Conservation (phyloP, 2,113 vertebrate genomes). For the Callionymus lyra region DNA sequence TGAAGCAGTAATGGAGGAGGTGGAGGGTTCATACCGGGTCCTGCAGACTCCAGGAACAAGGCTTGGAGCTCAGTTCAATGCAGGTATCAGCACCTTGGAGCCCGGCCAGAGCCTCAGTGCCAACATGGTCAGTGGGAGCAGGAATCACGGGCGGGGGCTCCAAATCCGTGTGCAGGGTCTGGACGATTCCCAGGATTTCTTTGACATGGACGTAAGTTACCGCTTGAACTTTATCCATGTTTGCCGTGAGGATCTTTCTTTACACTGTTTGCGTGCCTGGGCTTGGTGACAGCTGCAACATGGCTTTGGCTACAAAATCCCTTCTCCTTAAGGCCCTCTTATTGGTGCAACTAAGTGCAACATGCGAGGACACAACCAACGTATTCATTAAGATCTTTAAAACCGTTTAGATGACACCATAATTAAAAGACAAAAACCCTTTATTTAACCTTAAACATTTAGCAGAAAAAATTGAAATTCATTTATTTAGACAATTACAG, state of each 20-base stretch:
- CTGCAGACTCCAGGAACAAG: slow-evolving; percentile 83
- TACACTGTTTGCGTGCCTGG: slow-evolving; percentile 19
- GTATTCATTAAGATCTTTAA: no score
- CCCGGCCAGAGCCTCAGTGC: slow-evolving; percentile 69
- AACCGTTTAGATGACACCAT: no score
- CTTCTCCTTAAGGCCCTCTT: slow-evolving; percentile 52
- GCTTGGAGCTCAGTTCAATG: slow-evolving; percentile 70
- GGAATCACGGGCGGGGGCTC: slow-evolving; percentile 42
- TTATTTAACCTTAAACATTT: no score
- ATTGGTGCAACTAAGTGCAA: slow-evolving; percentile 35
- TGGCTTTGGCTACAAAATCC: slow-evolving; percentile 62
- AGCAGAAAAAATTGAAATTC: no score
- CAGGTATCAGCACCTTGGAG: slow-evolving; percentile 84
- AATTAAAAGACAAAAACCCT: no score
- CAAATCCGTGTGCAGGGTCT: slow-evolving; percentile 76
- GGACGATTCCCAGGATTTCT: slow-evolving; percentile 76
- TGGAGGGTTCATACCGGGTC: slow-evolving; percentile 83
- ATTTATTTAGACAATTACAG: no score
- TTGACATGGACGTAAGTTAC: slow-evolving; percentile 78
- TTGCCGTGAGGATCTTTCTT: slow-evolving; percentile 3
- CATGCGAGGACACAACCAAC: no score
- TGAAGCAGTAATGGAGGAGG: slow-evolving; percentile 79
- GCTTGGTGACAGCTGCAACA: slow-evolving; percentile 55
- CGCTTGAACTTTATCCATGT: background rate
- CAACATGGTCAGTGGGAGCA: slow-evolving; percentile 43